phyloP scores from a whole-genome alignment of 2,888 invertebrate genomes.

The Limnephilus auricula region DNA sequence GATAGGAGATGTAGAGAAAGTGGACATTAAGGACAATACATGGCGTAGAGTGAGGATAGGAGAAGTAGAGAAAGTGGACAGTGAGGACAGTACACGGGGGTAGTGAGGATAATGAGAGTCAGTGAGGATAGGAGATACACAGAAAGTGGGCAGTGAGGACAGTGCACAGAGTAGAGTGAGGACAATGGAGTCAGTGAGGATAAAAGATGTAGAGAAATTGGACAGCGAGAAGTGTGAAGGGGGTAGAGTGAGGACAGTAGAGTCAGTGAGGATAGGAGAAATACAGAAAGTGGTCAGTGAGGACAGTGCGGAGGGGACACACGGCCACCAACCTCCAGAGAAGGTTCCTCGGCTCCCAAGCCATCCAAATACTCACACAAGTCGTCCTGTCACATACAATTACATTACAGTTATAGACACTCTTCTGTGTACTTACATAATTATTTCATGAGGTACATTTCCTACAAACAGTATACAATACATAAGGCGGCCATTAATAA shows the following conservation, averaged over 20 bases:
- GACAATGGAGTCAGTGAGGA: too few relatives aligned
- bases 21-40: not conserved
- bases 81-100: not conserved
- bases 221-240: too few relatives aligned
- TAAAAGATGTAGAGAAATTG: too few relatives aligned
- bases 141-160: too few relatives aligned
- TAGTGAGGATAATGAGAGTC: not conserved
- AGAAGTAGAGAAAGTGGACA: not conserved
- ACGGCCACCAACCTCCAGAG: constrained; percentile 40
- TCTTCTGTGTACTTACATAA: constrained; percentile 9
- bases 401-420: constrained; percentile 23
- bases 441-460: constrained; percentile 17
- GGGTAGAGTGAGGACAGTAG: not conserved
- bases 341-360: constrained; percentile 77
- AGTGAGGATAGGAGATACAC: not conserved
- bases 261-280: not conserved
- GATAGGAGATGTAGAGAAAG: not conserved
- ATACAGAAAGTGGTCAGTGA: too few relatives aligned
- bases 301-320: constrained; percentile 13
- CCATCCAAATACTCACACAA: constrained; percentile 79
- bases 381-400: constrained; percentile 76
- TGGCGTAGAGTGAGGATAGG: not conserved
- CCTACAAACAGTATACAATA: constrained; percentile 9
- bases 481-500: not conserved
- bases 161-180: too few relatives aligned